Base-by-base conservation (phyloP, 2,888 invertebrate genomes). In the Dromius quadrimaculatus region DNA sequence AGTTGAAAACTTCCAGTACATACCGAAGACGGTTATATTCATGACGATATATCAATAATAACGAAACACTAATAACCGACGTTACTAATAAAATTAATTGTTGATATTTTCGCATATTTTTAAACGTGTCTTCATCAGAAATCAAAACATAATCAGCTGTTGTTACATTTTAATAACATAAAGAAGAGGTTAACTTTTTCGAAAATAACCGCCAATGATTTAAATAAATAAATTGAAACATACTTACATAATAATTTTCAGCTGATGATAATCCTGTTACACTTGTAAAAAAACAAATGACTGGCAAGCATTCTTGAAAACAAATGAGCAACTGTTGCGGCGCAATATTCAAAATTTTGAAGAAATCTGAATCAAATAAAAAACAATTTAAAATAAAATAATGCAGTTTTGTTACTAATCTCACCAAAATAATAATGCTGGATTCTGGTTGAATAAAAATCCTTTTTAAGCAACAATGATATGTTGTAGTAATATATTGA, bases 11-110 rank as follows among this genome's bases (percentile, higher is more conserved):
- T 83, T 93, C 92, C 9, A 95, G 81, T 0, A 95, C 93, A 82
- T 93, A 93, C 74, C 93, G 88, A 0, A 95, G 83, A 45, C 91
- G 89, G 79, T 92, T 92, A 78, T 95, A 95, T 81, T 95, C 94
- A 76, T 92, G 93, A 72, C 93, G 89, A 80, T 95, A 95, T 78
- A 94, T 88, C 17, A 95, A 83, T 73, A 95, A 85, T 9, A 92
- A 87, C 11, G 89, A 84, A 32, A 94, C 84, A 80, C 94, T 94
- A 32, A 92, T 80, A 73, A 88, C 82, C 64, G 93, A 92, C 62
- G 90, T 84, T 11, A 93, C 82, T 63, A 92, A 83, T 62, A 95
- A 85, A 62, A 90, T 83, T 50, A 93, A 85, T 81, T 93, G 94
- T 77, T 93, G 92, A 81, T 94, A 94, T 83, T 94, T 94, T 81